A percentile compares a stretch with the other conserved stretches of the same genome.
phyloP scores from a whole-genome alignment of 1,140 invertebrate genomes.

The Neotoxoptera formosana region DNA sequence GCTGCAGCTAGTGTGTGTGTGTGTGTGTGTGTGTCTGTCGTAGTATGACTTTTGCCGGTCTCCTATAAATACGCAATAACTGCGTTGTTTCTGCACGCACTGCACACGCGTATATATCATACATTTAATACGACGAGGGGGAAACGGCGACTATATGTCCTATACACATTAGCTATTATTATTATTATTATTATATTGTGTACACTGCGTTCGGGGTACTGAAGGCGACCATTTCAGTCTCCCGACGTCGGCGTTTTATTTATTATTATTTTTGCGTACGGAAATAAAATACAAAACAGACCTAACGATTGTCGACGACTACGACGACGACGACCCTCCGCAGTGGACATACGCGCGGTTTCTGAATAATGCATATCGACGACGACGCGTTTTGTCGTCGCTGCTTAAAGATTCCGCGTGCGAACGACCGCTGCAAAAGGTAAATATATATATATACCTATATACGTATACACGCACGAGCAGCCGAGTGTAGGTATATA shows the following conservation, averaged over 20 bases:
- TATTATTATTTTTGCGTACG: conserved; percentile 29
- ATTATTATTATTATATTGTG: not conserved
- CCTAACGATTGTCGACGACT: not conserved
- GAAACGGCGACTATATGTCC: not conserved
- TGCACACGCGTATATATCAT: not conserved
- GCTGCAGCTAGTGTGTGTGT: not conserved
- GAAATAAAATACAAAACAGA: not conserved
- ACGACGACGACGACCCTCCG: not conserved
- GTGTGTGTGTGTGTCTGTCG: not conserved
- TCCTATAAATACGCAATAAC: not conserved
- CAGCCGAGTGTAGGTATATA: not conserved
- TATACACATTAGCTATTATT: not conserved
- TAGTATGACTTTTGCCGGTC: not conserved
- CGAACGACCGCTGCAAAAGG: not conserved
- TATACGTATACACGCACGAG: not conserved
- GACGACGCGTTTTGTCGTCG: conserved; percentile 34
- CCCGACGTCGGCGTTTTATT: conserved; percentile 23
- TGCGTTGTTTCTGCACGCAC: not conserved
- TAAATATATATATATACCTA: not conserved
- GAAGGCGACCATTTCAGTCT: not conserved
- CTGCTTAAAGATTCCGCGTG: conserved; percentile 36
- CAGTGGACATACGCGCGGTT: not conserved
- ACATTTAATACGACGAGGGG: not conserved
- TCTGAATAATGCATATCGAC: conserved; percentile 44
- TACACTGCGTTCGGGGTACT: not conserved